Conservation (phyloP, 2,113 vertebrate genomes). For the Lanius collurio region DNA sequence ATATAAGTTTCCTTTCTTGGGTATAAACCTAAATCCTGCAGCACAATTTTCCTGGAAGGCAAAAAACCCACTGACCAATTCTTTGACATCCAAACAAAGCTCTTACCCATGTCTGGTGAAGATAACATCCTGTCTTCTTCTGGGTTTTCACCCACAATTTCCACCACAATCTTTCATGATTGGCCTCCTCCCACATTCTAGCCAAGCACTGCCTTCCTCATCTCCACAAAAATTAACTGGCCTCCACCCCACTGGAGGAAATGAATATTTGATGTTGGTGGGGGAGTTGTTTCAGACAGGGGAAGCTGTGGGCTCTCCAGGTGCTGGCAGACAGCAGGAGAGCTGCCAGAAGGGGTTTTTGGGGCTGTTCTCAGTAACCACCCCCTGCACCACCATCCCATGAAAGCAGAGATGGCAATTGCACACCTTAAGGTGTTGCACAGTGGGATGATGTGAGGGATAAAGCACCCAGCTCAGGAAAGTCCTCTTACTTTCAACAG, state of each 20-base stretch:
- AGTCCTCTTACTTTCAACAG: background rate
- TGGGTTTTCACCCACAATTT: background rate
- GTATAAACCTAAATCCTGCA: fast-evolving
- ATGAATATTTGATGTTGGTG: background rate
- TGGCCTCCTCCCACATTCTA: background rate
- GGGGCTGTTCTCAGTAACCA: background rate
- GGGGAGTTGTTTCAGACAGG: background rate
- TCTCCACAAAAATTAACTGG: background rate
- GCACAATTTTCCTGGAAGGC: background rate
- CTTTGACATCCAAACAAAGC: background rate
- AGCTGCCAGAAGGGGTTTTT: background rate
- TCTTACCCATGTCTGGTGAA: background rate
- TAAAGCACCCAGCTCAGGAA: background rate
- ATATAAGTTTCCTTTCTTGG: background rate
- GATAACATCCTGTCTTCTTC: background rate
- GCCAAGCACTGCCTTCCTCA: background rate
- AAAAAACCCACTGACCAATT: background rate
- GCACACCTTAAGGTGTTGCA: background rate
- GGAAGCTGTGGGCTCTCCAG: background rate
- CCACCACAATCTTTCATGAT: background rate
- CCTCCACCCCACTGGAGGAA: background rate
- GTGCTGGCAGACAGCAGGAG: background rate
- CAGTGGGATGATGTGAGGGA: fast-evolving
- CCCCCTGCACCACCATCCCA: background rate
- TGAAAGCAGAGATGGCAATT: background rate